Percentiles rank a stretch among this genome's conserved stretches.
These are phyloP conservation scores for Drosophila paulistorum DNA, from an alignment of 1,140 invertebrate species.

Conservation along the genomic window DNA sequence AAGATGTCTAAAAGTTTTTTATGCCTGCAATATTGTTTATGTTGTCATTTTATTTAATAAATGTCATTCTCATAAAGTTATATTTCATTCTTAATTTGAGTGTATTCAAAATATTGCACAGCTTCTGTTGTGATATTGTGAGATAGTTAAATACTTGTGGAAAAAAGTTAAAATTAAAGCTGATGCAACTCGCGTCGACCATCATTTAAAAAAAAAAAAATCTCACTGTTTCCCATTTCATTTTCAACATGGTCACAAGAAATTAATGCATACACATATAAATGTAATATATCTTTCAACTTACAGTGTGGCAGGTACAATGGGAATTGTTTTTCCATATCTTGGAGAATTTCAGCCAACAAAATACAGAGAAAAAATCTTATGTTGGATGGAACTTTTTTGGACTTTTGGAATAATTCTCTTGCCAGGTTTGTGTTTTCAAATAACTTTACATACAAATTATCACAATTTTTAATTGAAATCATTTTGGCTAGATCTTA, in stretches of 20 bases:
- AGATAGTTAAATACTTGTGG: no score
- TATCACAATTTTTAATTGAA: neutral
- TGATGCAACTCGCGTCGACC: no score
- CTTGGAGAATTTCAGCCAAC: conserved; percentile 90
- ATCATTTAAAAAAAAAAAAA: no score
- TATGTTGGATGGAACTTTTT: conserved; percentile 92
- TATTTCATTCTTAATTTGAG: no score
- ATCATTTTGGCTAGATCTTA: neutral
- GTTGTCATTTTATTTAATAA: neutral
- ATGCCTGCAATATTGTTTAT: neutral
- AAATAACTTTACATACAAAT: neutral
- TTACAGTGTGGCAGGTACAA: conserved; percentile 88
- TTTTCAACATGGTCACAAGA: no score
- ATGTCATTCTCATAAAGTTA: neutral
- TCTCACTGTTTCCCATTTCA: neutral
- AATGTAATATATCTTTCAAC: neutral
- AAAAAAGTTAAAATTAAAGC: no score
- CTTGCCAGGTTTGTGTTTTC: conserved; percentile 84
- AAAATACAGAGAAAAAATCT: conserved; percentile 88
- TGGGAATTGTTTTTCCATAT: conserved; percentile 91
- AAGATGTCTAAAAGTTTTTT: conserved; percentile 77
- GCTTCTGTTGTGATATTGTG: no score
- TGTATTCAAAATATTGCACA: no score
- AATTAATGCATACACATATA: neutral
- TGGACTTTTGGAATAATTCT: conserved; percentile 90